Evolutionary conservation across 2,797 vertebrate species (phyloP), one percentile per base, ranked within the genome.

Genomic region (Sebastes kiyomatsui): DNA sequence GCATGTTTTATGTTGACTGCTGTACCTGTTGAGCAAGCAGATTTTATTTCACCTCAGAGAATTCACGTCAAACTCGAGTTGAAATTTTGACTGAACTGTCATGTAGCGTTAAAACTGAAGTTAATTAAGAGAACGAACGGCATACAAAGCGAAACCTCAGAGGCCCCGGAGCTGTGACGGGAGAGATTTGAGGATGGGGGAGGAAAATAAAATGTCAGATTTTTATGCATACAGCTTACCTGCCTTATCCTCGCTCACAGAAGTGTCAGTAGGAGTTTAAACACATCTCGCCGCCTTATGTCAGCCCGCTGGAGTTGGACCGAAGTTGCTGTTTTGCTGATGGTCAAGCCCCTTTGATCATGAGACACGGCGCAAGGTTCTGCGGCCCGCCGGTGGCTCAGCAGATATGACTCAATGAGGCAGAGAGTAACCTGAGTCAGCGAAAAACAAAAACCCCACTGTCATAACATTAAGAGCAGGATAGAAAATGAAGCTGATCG

Each of bases 331-430:
- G 58, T 89, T 92, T 71, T 87, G 89, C 90, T 90, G 91, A 89
- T 78, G 83, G 82, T 88, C 82, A 78, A 84, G 56, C 30, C 68
- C 16, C 83, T 92, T 92, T 93, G 92, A 93, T 93, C 85, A 75
- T 60, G 79, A 88, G 79, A 61, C 69, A 4, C 7, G 64, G 72
- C 11, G 84, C 23, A 1, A 81, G 75, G 79, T 62, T 67, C 56
- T 28, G 77, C 9, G 35, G 77, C 69, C 69, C 60, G 62, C 64
- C 42, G 30, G 80, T 83, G 91, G 90, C 87, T 82, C 75, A 85
- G 84, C 82, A 81, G 70, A 84, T 82, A 71, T 74, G 89, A 90
- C 80, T 87, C 86, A 80, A 54, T 80, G 86, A 92, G 85, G 88
- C 83, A 72, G 79, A 78, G 46, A 75, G 72, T 42, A 72, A 81